Evolutionary conservation across 2,113 vertebrate species (phyloP), one percentile per base, ranked within the genome.

Genomic region (Psettodes erumei): DNA sequence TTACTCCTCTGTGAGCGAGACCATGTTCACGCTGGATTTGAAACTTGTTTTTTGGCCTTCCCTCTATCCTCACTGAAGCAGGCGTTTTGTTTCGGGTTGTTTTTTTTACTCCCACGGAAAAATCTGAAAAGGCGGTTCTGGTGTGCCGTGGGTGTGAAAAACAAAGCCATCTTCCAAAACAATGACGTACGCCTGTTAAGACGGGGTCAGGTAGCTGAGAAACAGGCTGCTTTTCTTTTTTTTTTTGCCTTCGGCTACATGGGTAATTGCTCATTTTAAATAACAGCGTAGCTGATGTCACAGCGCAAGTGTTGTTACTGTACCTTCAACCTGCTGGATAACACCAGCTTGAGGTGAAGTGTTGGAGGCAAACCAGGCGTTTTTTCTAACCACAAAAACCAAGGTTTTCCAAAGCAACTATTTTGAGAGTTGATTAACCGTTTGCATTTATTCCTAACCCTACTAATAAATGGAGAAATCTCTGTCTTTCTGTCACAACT

Each of bases 151-250:
- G 63, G 63, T n/a, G 54, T 47, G 16, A 66, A 75, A 65, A 40
- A 66, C 62, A 76, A 68, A 65, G 51, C 23, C n/a, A n/a, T 38
- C 30, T n/a, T 73, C 50, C 38, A 64, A 74, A 74, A 56, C 61
- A 56, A 35, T 47, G 58, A 51, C 33, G 43, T 3, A 1, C 4
- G 38, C 27, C 27, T 18, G 54, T 23, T 40, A 21, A 51, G 18
- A 40, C 12, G 1, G 43, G 23, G 30, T 21, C 18, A 25, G n/a
- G 33, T 33, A 9, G 15, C 6, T 21, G 2, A 13, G 11, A 54
- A 7, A 45, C 43, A 1, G n/a, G n/a, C 43, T n/a, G n/a, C n/a
- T n/a, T n/a, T n/a, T n/a, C n/a, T n/a, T 45, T 45, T 6, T 45
- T 19, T 8, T 12, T 51, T 28, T 3, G 2, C 1, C 23, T 28